phyloP scores from a whole-genome alignment of 2,888 invertebrate genomes.

The Hyppa rectilinea region DNA sequence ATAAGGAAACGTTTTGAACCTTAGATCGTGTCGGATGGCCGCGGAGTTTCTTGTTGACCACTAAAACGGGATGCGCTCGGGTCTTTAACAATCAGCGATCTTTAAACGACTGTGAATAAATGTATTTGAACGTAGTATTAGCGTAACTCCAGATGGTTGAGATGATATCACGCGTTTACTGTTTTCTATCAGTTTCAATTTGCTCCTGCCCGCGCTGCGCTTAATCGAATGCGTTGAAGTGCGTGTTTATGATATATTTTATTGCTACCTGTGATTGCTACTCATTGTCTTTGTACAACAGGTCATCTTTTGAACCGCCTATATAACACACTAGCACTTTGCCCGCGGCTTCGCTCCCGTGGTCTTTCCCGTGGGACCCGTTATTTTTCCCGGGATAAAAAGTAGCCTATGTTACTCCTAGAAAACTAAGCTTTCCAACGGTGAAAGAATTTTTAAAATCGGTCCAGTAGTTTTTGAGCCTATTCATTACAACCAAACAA shows the following conservation, averaged over 20 bases:
- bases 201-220: background rate
- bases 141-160: constrained; percentile 37
- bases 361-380: too few relatives aligned
- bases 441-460: too few relatives aligned
- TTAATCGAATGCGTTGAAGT: background rate
- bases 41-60: constrained; percentile 20
- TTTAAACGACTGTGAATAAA: constrained; percentile 41
- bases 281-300: background rate
- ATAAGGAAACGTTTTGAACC: constrained; percentile 44
- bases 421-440: too few relatives aligned
- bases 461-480: too few relatives aligned
- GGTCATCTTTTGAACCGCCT: background rate
- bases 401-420: too few relatives aligned
- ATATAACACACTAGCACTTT: background rate
- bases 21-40: constrained; percentile 37
- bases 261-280: background rate
- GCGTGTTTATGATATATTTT: background rate
- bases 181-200: constrained; percentile 12
- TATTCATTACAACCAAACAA: too few relatives aligned
- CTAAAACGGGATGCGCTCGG: constrained; percentile 45
- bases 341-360: too few relatives aligned
- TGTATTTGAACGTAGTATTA: constrained; percentile 40
- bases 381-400: too few relatives aligned
- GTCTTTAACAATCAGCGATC: constrained; percentile 47
- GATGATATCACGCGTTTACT: constrained; percentile 13